phyloP scores from a whole-genome alignment of 2,113 vertebrate species.

The Neolamprologus caudopunctatus region DNA sequence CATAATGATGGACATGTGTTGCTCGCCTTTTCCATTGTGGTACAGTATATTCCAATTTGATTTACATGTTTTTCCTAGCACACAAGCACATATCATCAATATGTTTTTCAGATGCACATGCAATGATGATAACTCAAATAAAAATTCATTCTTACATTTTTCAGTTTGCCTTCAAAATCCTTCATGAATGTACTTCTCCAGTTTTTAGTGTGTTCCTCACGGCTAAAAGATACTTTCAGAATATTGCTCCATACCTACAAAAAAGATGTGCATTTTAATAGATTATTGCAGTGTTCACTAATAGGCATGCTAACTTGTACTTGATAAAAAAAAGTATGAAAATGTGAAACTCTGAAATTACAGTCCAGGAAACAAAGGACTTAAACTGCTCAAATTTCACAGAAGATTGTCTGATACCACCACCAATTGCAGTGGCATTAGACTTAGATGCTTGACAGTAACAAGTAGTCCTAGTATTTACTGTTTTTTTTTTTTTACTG shows the following conservation, averaged over 20 bases:
- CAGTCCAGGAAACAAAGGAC: rapidly evolving
- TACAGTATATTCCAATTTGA: slow-evolving; percentile 14
- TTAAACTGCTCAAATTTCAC: neutral
- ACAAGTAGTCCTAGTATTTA: neutral
- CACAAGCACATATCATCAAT: neutral
- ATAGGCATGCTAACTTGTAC: neutral
- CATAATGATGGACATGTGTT: neutral
- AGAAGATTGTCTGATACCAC: neutral
- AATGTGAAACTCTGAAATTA: neutral
- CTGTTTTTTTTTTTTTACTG: neutral
- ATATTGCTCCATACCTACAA: slow-evolving; percentile 1
- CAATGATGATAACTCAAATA: neutral
- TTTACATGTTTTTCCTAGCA: rapidly evolving
- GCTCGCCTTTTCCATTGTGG: neutral
- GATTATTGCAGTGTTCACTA: neutral
- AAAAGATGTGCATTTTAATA: neutral
- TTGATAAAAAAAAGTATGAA: neutral
- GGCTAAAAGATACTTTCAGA: neutral
- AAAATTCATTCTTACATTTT: neutral
- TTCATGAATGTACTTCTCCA: neutral
- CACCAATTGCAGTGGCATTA: neutral
- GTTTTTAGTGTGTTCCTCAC: neutral
- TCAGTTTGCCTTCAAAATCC: slow-evolving; percentile 7
- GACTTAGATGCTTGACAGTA: neutral
- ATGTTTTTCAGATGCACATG: neutral